These are phyloP conservation scores for Himantopus leucocephalus DNA, from an alignment of 2,113 vertebrate genomes.

Conservation along the genomic window DNA sequence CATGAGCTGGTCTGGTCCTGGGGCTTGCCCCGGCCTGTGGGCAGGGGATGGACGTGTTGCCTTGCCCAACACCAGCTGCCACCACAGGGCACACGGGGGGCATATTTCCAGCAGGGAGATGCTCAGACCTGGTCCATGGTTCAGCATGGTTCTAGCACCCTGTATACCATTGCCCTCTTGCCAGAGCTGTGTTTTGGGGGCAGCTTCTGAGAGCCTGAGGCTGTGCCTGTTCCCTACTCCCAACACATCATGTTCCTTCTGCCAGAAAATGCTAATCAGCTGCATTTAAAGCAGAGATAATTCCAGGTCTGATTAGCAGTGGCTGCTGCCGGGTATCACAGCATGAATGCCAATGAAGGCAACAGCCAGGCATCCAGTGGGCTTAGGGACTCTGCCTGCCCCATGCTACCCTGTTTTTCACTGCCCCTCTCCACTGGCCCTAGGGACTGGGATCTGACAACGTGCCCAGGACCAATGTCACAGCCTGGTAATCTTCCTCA, in stretches of 20 bases:
- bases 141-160: background rate
- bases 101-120: rapidly evolving
- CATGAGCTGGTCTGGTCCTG: rapidly evolving
- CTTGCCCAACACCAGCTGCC: rapidly evolving
- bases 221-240: background rate
- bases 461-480: background rate
- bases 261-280: slow-evolving; percentile 54
- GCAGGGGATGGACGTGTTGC: background rate
- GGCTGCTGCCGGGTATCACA: background rate
- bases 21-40: background rate
- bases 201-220: background rate
- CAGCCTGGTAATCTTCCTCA: background rate
- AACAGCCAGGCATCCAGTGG: rapidly evolving
- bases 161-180: rapidly evolving
- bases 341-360: slow-evolving; percentile 27
- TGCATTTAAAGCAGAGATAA: slow-evolving; percentile 37
- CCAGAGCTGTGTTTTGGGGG: background rate
- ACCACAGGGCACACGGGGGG: background rate
- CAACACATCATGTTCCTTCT: background rate
- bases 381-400: background rate
- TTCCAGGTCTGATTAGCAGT: slow-evolving; percentile 52
- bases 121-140: background rate
- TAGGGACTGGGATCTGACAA: background rate
- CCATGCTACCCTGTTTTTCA: background rate
- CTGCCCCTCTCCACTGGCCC: background rate